phyloP scores from a whole-genome alignment of 2,113 vertebrate species.

The Madoqua kirkii region DNA sequence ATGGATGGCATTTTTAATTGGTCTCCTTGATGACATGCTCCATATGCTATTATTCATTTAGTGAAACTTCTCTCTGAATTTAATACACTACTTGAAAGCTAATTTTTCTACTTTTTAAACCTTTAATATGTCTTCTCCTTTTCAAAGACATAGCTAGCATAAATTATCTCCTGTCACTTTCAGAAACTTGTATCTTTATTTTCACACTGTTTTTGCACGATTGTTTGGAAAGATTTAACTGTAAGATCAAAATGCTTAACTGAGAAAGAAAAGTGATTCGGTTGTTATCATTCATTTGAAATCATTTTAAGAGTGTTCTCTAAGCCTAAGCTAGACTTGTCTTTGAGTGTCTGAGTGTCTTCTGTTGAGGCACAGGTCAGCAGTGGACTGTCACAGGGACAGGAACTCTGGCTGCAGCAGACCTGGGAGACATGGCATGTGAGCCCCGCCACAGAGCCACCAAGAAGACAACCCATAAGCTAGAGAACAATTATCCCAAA shows the following conservation, averaged over 20 bases:
- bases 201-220: not conserved
- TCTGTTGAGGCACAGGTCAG: not conserved
- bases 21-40: constrained; percentile 44
- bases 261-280: not conserved
- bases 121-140: not conserved
- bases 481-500: not conserved
- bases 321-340: not conserved
- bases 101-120: constrained; percentile 3
- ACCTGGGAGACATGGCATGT: fast-evolving
- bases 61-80: constrained; percentile 26
- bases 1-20: constrained; percentile 44
- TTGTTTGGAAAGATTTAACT: not conserved
- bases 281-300: not conserved
- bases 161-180: not conserved
- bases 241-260: not conserved
- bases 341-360: not conserved
- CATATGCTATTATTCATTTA: constrained; percentile 42
- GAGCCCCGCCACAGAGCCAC: not conserved
- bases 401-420: not conserved
- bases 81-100: constrained; percentile 21
- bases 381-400: not conserved
- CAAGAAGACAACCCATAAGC: fast-evolving
- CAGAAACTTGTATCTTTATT: not conserved
- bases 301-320: not conserved
- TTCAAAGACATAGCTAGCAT: not conserved